These are phyloP conservation scores for Eremobia ochroleuca DNA, from an alignment of 2,888 invertebrate species.

Conservation along the genomic window DNA sequence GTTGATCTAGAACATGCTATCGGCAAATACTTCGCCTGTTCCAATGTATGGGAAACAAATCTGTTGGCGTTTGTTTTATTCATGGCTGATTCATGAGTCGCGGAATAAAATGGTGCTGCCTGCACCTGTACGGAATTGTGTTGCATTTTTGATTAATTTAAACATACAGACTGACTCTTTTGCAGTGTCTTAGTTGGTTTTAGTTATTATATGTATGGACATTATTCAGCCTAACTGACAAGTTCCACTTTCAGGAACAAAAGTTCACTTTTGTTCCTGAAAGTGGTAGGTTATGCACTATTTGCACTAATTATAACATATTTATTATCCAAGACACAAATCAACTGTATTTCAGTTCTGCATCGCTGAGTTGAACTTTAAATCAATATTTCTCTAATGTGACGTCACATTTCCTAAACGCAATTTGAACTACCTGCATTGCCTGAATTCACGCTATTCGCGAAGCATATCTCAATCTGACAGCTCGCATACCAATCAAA, in stretches of 20 bases:
- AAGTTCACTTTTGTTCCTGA: neutral
- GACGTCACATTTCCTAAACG: constrained; percentile 11
- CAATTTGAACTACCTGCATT: constrained; percentile 15
- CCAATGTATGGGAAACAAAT: constrained; percentile 61
- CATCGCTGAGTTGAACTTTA: neutral
- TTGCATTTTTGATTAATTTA: constrained; percentile 59
- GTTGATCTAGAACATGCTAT: constrained; percentile 62
- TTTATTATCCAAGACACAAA: neutral
- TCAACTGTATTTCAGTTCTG: too few species aligned
- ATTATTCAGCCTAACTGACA: neutral
- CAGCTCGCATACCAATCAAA: constrained; percentile 49
- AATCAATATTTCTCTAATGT: neutral
- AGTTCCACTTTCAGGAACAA: neutral
- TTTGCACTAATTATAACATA: neutral
- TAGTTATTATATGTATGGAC: neutral
- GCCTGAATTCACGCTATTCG: constrained; percentile 16
- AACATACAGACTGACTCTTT: constrained; percentile 16
- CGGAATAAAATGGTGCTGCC: constrained; percentile 33
- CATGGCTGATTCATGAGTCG: constrained; percentile 53
- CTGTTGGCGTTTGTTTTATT: constrained; percentile 65
- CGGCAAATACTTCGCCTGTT: constrained; percentile 66
- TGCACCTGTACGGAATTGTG: constrained; percentile 53
- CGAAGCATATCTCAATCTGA: constrained; percentile 28
- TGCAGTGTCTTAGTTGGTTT: constrained; percentile 16
- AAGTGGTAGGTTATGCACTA: neutral